Conservation (phyloP, 2,113 vertebrate genomes). For the Thamnaconus septentrionalis region DNA sequence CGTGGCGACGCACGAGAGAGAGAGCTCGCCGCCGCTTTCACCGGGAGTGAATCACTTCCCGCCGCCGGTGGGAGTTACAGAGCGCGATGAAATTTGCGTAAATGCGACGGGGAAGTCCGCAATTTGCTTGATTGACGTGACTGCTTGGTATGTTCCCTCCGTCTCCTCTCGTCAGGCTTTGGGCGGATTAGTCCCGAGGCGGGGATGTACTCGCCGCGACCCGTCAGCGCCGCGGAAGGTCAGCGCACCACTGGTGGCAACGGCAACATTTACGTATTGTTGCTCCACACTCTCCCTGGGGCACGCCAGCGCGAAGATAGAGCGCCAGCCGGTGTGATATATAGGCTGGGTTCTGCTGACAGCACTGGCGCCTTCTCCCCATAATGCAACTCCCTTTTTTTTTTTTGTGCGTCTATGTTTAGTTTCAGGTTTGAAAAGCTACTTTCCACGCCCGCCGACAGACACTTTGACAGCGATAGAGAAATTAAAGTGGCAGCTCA, state of each 20-base stretch:
- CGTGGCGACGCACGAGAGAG: slow-evolving; percentile 33
- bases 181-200: slow-evolving; percentile 42
- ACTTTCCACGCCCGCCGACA: slow-evolving; percentile 14
- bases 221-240: slow-evolving; percentile 49
- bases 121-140: slow-evolving; percentile 41
- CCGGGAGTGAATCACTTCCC: slow-evolving; percentile 39
- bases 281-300: slow-evolving; percentile 32
- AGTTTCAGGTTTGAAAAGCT: slow-evolving; percentile 5
- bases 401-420: slow-evolving; percentile 28
- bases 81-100: neutral
- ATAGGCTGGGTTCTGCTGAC: slow-evolving; percentile 46
- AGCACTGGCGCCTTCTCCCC: neutral
- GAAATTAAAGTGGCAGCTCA: slow-evolving; percentile 50
- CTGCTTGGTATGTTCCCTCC: slow-evolving; percentile 32
- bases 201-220: slow-evolving; percentile 31
- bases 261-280: slow-evolving; percentile 44
- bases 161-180: slow-evolving; percentile 6
- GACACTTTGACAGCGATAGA: slow-evolving; percentile 23
- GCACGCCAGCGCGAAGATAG: slow-evolving; percentile 23
- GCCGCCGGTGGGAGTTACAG: slow-evolving; percentile 7
- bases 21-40: slow-evolving; percentile 20
- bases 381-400: slow-evolving; percentile 2
- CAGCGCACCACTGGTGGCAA: slow-evolving; percentile 46
- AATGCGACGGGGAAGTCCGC: slow-evolving; percentile 7
- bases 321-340: slow-evolving; percentile 32